Evolutionary conservation across 1,140 invertebrate genomes (phyloP).

Genomic region (Trachymyrmex septentrionalis): DNA sequence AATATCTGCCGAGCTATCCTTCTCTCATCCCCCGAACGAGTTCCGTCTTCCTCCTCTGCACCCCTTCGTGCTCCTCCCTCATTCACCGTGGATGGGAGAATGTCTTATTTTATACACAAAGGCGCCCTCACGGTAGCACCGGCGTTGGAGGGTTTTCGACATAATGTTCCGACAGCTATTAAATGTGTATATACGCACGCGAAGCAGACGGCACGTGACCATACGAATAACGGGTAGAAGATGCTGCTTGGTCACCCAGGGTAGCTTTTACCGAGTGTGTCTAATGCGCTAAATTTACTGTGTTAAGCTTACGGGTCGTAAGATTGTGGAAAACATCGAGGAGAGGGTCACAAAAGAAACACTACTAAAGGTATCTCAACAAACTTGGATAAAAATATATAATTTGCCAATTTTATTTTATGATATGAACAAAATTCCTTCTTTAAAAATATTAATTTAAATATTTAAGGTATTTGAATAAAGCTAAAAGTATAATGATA

Average conservation of each 20-base stretch:
- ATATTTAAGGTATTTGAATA: background rate
- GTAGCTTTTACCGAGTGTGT: constrained; percentile 56
- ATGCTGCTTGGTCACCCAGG: constrained; percentile 50
- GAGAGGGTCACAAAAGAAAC: background rate
- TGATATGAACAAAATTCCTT: background rate
- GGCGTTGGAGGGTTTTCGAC: constrained; percentile 76
- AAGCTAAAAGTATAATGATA: background rate
- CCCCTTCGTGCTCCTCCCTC: constrained; percentile 40
- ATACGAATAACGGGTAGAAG: constrained; percentile 61
- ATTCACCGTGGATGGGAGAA: constrained; percentile 78
- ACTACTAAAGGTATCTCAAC: background rate
- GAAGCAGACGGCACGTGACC: constrained; percentile 79
- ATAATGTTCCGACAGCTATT: constrained; percentile 73
- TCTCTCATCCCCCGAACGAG: constrained; percentile 55
- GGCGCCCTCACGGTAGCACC: constrained; percentile 76
- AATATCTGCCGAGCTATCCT: constrained; percentile 67
- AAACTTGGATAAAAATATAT: background rate
- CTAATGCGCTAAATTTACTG: constrained; percentile 51
- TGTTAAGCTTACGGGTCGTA: constrained; percentile 22
- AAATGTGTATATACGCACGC: constrained; percentile 66
- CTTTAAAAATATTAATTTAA: background rate
- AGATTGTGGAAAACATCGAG: constrained; percentile 21
- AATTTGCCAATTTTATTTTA: background rate
- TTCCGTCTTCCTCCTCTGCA: constrained; percentile 65
- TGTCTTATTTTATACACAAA: constrained; percentile 81